Base-by-base conservation (phyloP, 2,797 vertebrate genomes). In the Enteromius trimaculatus region DNA sequence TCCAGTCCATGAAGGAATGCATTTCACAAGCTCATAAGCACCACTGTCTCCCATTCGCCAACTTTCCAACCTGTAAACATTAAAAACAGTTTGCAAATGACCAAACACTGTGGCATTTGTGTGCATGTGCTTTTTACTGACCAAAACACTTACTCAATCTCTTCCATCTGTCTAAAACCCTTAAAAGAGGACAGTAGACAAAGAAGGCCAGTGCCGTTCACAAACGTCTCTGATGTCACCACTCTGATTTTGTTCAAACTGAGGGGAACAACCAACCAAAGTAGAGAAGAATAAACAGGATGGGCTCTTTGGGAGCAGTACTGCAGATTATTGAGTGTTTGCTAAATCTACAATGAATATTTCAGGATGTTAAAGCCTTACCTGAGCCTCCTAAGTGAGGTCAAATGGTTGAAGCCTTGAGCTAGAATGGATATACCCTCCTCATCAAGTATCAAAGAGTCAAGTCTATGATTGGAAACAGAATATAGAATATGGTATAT, bases 1-100 rank as follows among this genome's bases (percentile, higher is more conserved):
- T 53, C 91, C 84, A 1, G 88, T 91, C 94, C 96, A 95, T 29
- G 47, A 44, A 0, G 90, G 90, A 72, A 98, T 87, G 65, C 92
- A 37, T 83, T 85, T 87, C 19, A 90, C 92, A 60, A 99, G 89
- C 84, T 90, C 88, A 76, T 90, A 87, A 79, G 93, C 83, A 21
- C 95, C 96, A 17, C 13, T 5, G 10, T 95, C 93, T 83, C 92
- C 90, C 62, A 96, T 94, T 85, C 90, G 88, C 90, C 95, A 96
- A 87, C 92, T 88, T 21, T 93, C 94, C 90, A 98, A 90, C 87
- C 97, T 98, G 92, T 60, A 84, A 23, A 17, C 29, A 75, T 21
- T 17, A 74, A 37, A 62, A 66, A 11, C 51, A 21, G 3, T 47
- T 44, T n/a, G 53, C 19, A 76, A n/a, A 51, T 49, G 3, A 62